These are phyloP conservation scores for Eurosta solidaginis DNA, from an alignment of 1,140 invertebrate species.

Conservation along the genomic window DNA sequence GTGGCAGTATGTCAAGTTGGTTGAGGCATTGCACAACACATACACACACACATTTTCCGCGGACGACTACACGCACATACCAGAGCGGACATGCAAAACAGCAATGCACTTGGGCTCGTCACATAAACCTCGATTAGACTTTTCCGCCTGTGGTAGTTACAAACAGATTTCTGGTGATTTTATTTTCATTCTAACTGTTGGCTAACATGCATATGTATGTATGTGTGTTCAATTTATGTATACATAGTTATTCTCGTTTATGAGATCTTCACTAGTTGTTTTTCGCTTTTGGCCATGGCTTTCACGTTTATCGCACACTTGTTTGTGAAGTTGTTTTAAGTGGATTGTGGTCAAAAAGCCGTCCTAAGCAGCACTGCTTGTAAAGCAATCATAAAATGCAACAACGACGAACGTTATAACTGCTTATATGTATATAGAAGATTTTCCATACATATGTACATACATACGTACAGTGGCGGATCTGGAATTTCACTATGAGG, in stretches of 20 bases:
- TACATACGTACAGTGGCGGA: not conserved
- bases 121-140: no score
- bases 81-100: no score
- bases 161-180: not conserved
- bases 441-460: no score
- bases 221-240: no score
- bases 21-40: not conserved
- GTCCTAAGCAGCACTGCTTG: not conserved
- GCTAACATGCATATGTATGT: no score
- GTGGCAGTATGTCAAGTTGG: not conserved
- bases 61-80: no score
- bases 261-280: not conserved
- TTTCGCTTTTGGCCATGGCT: not conserved
- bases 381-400: not conserved
- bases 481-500: no score
- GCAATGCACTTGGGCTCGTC: no score
- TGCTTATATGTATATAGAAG: not conserved
- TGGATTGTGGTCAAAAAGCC: conserved; percentile 12
- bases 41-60: not conserved
- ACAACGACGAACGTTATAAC: not conserved
- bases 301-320: not conserved
- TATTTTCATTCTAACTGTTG: not conserved
- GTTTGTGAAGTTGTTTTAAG: not conserved
- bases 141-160: not conserved
- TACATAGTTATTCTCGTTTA: not conserved